Base-by-base conservation (phyloP, 2,113 vertebrate genomes). In the Seriola rivoliana region DNA sequence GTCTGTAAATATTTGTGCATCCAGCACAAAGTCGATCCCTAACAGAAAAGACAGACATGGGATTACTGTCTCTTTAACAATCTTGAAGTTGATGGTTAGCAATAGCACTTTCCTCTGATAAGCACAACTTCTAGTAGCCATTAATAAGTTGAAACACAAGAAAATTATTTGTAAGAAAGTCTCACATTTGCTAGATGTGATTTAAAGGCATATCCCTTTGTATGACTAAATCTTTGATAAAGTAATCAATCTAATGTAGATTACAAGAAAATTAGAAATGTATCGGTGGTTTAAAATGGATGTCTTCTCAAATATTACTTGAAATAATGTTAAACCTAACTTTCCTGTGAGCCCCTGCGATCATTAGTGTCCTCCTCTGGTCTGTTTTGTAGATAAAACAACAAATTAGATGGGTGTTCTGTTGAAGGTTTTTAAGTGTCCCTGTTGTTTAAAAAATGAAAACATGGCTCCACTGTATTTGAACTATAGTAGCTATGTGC, bases 81-180 rank as follows among this genome's bases (percentile, higher is more conserved):
- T 69, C 34, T 73, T 70, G 17, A 78, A 50, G 67, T 80, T 17
- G 68, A 10, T 65, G 65, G 74, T 89, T 91, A 93, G 89, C 86
- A 89, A 89, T 81, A 94, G 93, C 93, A 94, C 93, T 93, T 93
- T 93, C 50, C 68, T 81, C 84, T 81, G 60, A 90, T 59, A 93
- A 95, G 94, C 94, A 95, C 94, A 95, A 91, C 73, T 65, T 84
- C 66, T 23, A 50, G 44, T 81, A 85, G 86, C 83, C 86, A 78
- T 88, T 90, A 86, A 85, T 80, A 40, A 34, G 42, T 46, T 77
- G 34, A 86, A 79, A 80, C 8, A 58, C 78, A 44, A 80, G 81
- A 76, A 83, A 82, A 88, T 69, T 42, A 73, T 80, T 75, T 68
- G 52, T 71, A 38, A 82, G 42, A 50, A 62, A 79, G 55, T 71